Conservation (phyloP, 2,113 vertebrate species). For the Thunnus thynnus region DNA sequence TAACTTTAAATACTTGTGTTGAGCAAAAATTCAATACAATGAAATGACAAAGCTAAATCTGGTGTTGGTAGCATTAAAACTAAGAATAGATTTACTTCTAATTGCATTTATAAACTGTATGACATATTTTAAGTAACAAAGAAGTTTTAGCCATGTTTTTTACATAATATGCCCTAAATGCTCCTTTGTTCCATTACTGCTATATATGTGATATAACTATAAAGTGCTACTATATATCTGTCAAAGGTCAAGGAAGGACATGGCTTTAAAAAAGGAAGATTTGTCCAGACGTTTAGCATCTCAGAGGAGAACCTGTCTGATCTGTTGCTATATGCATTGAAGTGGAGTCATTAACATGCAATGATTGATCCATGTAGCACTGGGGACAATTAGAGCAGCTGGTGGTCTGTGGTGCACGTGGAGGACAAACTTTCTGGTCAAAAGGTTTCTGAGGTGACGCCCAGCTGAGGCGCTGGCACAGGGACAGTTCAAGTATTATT, state of each 20-base stretch:
- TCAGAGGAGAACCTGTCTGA: no score
- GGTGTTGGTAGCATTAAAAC: no score
- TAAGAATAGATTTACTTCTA: no score
- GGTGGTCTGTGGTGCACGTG: neutral
- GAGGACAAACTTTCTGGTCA: neutral
- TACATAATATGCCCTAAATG: no score
- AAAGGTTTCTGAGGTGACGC: neutral
- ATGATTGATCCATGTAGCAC: conserved; percentile 16
- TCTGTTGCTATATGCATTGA: no score
- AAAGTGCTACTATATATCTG: neutral
- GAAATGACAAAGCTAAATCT: no score
- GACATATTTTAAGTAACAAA: neutral
- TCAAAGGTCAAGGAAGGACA: neutral
- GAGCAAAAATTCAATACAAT: no score
- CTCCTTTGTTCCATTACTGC: no score
- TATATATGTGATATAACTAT: no score
- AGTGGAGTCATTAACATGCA: no score
- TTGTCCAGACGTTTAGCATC: neutral
- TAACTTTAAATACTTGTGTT: neutral
- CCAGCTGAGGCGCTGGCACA: conserved; percentile 11
- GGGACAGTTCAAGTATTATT: conserved; percentile 36
- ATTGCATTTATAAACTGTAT: no score
- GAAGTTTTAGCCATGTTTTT: neutral
- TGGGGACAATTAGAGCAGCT: neutral
- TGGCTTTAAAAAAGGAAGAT: neutral